Evolutionary conservation across 2,888 invertebrate genomes (phyloP), one percentile per base, ranked within the genome.

Genomic region (Junonia oenone): DNA sequence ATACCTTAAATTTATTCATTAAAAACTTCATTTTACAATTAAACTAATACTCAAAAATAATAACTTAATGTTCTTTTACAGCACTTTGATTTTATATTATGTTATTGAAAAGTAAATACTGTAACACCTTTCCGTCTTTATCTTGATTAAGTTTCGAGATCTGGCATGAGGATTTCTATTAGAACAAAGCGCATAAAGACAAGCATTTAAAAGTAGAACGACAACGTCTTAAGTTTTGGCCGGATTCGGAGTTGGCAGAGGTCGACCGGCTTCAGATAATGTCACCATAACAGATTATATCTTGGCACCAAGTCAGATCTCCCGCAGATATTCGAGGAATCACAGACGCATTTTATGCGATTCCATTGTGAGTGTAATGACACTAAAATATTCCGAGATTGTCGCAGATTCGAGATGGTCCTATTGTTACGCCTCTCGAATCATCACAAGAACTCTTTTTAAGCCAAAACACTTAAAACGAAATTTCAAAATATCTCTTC

Each of bases 261-360:
- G 74, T 75, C 62, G 68, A 58, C 61, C 59, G 57, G 68, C 62
- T 79, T 73, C 72, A 77, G 83, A 85, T 85, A 86, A 85, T 83
- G 85, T 85, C 84, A 81, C 85, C 85, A 85, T 86, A 86, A 85
- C 85, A 86, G 88, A 88, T 88, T 87, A 88, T 84, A 79, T 84
- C 84, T 88, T 88, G 87, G 88, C 88, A 87, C 76, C 70, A 65
- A 72, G 65, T 69, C 72, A 66, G 68, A 69, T 66, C 72, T 63
- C 68, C 69, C 69, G 67, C 71, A 69, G 73, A 71, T 72, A 75
- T 74, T 75, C 73, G 75, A 79, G 73, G 76, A 70, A 74, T 82
- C 76, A 76, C 74, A 73, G 71, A 73, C 69, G 76, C 60, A 56
- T 59, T 76, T 77, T 78, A 78, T 76, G 75, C 70, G 68, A 71